Evolutionary conservation across 2,797 vertebrate species (phyloP), one percentile per base, ranked within the genome.

Genomic region (Anas flavirostris): DNA sequence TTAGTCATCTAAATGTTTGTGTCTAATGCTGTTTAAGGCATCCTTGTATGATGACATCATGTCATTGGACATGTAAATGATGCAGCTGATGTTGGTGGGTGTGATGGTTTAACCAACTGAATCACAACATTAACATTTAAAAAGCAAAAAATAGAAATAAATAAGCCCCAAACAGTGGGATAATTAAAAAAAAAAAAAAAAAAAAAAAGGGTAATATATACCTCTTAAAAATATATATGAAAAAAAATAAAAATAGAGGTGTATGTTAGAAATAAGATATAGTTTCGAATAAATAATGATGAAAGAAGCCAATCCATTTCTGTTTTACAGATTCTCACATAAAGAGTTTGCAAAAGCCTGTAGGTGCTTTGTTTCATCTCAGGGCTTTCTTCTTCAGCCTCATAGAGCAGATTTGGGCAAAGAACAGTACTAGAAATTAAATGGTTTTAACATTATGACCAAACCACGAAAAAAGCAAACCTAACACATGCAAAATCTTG

Each of bases 341-440:
- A 48, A 11, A 0, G 0, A 35, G 14, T 31, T 81, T 77, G 8
- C 19, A 52, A 87, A 84, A 21, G 9, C 9, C 16, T 68, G 22
- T 5, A 13, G 1, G 14, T 58, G 5, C 16, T 59, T 89, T 50
- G 16, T 72, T 48, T 19, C 9, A 19, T 55, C n/a, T 59, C 39
- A 76, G 44, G 21, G 60, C 50, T 85, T 44, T 72, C 43, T 55
- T 25, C 5, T 41, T 81, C 62, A 92, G 7, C 5, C 10, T 39
- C 13, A 14, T 8, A 33, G 60, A 77, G 29, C 13, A 85, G 29
- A 67, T 9, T 8, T 31, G 22, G 25, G 18, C 3, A 63, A 86
- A 35, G 8, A 70, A 28, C 5, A 16, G 7, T 25, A 50, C 10
- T 25, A 62, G 9, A 77, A 16, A 50, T 23, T 2, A 14, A 60